Percentiles rank a stretch among this genome's conserved stretches.
These are phyloP conservation scores for Dioctria rufipes DNA, from an alignment of 2,888 invertebrate species.

Conservation along the genomic window DNA sequence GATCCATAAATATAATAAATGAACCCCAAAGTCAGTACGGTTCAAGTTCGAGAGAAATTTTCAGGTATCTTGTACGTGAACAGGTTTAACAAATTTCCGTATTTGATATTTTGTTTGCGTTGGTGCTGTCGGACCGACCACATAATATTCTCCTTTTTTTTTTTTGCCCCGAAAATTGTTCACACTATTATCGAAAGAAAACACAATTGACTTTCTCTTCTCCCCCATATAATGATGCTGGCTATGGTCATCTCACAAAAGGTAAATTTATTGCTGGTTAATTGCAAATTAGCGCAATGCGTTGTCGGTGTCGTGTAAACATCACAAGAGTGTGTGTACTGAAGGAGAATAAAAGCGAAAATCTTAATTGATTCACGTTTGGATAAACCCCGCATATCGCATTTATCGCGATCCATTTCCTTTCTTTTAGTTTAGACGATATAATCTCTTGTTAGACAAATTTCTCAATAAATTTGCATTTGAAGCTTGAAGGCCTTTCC, in stretches of 20 bases:
- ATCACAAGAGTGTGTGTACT: background rate
- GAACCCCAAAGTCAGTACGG: constrained; percentile 9
- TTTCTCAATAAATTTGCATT: constrained; percentile 49
- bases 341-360: constrained; percentile 40
- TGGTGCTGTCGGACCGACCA: background rate
- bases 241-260: constrained; percentile 5
- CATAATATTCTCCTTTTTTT: background rate
- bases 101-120: background rate
- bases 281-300: constrained; percentile 48
- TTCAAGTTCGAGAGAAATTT: constrained; percentile 21
- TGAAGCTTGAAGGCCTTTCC: constrained; percentile 23
- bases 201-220: constrained; percentile 37
- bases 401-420: constrained; percentile 27
- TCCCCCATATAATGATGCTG: constrained; percentile 9
- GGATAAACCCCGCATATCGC: constrained; percentile 18
- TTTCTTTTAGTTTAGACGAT: constrained; percentile 9
- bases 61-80: constrained; percentile 34
- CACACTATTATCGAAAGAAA: background rate
- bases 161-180: constrained; percentile 5
- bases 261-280: constrained; percentile 31
- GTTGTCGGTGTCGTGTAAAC: constrained; percentile 41
- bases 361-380: constrained; percentile 48
- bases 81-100: constrained; percentile 14
- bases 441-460: constrained; percentile 43
- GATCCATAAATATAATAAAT: constrained; percentile 35